Evolutionary conservation across 2,797 vertebrate genomes (phyloP).

Genomic region (Ctenosaura bakeri): DNA sequence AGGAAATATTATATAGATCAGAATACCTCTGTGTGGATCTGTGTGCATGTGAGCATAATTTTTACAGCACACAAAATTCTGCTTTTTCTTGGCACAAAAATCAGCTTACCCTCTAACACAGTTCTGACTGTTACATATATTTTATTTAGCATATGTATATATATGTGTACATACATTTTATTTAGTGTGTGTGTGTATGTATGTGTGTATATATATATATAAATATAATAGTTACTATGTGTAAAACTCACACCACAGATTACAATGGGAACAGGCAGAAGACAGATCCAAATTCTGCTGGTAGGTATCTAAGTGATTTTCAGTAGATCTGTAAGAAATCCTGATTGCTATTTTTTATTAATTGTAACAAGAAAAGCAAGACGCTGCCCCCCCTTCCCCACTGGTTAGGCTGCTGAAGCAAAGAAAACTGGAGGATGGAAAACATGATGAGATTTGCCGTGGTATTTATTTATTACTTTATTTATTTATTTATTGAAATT

Average conservation of each 20-base stretch:
- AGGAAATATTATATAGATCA: background rate
- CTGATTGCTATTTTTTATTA: background rate
- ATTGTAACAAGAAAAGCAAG: background rate
- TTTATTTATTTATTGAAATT: no score
- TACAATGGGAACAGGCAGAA: background rate
- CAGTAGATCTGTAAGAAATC: background rate
- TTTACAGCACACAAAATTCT: background rate
- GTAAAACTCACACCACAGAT: background rate
- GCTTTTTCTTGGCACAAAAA: slow-evolving; percentile 8
- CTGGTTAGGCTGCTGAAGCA: no score
- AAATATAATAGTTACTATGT: no score
- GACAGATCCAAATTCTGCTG: background rate
- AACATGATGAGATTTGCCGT: background rate
- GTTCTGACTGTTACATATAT: background rate
- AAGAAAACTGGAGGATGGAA: no score
- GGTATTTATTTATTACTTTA: no score
- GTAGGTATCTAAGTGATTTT: background rate
- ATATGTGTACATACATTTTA: no score
- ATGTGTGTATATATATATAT: no score
- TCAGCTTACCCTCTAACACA: background rate
- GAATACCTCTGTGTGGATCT: background rate
- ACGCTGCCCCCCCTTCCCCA: no score
- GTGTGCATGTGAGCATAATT: background rate
- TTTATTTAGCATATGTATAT: background rate
- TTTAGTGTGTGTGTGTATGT: no score